Conservation (phyloP, 1,140 invertebrate species). For the Cherax destructor region DNA sequence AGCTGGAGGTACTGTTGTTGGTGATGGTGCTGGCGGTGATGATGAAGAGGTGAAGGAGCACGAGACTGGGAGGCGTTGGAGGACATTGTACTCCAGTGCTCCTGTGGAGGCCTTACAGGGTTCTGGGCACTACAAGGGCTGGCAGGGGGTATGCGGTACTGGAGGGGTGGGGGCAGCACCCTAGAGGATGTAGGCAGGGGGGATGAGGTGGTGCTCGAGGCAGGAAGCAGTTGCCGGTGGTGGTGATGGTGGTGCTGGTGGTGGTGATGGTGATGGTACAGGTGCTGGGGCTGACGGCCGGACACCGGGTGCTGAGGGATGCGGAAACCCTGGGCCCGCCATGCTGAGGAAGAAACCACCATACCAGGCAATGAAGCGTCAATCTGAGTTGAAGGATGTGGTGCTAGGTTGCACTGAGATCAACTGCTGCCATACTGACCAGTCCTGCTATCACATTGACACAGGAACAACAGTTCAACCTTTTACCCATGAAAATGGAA, state of each 20-base stretch:
- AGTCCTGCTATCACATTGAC: conserved; percentile 12
- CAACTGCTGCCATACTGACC: conserved; percentile 18
- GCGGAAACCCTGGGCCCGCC: conserved; percentile 72
- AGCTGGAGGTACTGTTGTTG: conserved; percentile 60
- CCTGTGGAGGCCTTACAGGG: conserved; percentile 49
- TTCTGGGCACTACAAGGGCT: conserved; percentile 62
- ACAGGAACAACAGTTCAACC: conserved; percentile 9
- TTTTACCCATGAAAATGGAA: not conserved
- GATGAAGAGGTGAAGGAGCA: conserved; percentile 75
- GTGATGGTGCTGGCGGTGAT: conserved; percentile 74
- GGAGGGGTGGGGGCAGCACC: conserved; percentile 63
- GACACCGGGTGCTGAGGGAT: conserved; percentile 64
- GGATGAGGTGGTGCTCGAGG: conserved; percentile 75
- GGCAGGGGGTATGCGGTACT: conserved; percentile 66
- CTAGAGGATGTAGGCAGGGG: conserved; percentile 57
- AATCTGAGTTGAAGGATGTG: conserved; percentile 46
- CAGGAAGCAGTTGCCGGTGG: conserved; percentile 71
- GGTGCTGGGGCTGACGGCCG: conserved; percentile 66
- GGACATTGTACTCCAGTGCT: conserved; percentile 50
- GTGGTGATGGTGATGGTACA: conserved; percentile 72
- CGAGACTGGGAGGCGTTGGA: conserved; percentile 49
- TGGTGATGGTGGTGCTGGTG: conserved; percentile 75
- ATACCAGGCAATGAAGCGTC: conserved; percentile 71
- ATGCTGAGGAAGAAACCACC: conserved; percentile 73
- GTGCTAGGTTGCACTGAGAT: conserved; percentile 40